These are phyloP conservation scores for Paratrypauchen microcephalus DNA, from an alignment of 2,797 vertebrate genomes.

Conservation along the genomic window DNA sequence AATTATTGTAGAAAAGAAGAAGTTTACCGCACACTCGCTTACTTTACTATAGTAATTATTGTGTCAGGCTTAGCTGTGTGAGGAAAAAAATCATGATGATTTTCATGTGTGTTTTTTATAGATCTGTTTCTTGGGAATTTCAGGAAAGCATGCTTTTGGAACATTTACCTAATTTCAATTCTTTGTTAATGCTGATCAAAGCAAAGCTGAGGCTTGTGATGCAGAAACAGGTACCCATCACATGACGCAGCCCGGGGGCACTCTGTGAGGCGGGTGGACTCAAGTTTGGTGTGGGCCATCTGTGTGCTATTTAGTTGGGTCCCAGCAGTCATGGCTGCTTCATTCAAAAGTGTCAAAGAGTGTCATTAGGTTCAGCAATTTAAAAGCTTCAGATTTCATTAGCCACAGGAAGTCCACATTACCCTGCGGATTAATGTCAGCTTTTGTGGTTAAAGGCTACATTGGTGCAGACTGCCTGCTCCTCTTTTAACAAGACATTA, in stretches of 20 bases:
- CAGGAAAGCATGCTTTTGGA: background rate
- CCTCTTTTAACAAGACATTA: conserved; percentile 71
- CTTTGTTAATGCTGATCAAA: conserved; percentile 20
- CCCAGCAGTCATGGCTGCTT: conserved; percentile 77
- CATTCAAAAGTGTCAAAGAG: conserved; percentile 80
- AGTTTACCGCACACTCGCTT: no score
- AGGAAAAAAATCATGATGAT: conserved; percentile 11
- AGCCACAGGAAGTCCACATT: conserved; percentile 81
- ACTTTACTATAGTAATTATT: no score
- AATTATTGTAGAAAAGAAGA: no score
- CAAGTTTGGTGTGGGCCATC: conserved; percentile 75
- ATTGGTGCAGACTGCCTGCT: conserved; percentile 66
- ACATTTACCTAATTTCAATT: background rate
- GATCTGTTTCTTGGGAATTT: background rate
- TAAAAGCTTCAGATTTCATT: conserved; percentile 83
- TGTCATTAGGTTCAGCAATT: conserved; percentile 77
- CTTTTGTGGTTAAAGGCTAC: conserved; percentile 58
- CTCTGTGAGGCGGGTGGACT: conserved; percentile 55
- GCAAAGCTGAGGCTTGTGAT: conserved; percentile 38
- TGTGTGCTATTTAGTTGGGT: conserved; percentile 81
- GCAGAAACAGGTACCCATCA: conserved; percentile 55
- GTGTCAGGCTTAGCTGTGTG: background rate
- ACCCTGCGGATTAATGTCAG: conserved; percentile 83
- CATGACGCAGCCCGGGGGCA: conserved; percentile 64
- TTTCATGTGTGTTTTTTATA: background rate